Conservation (phyloP, 1,140 invertebrate genomes). For the Drosophila chauvacae region DNA sequence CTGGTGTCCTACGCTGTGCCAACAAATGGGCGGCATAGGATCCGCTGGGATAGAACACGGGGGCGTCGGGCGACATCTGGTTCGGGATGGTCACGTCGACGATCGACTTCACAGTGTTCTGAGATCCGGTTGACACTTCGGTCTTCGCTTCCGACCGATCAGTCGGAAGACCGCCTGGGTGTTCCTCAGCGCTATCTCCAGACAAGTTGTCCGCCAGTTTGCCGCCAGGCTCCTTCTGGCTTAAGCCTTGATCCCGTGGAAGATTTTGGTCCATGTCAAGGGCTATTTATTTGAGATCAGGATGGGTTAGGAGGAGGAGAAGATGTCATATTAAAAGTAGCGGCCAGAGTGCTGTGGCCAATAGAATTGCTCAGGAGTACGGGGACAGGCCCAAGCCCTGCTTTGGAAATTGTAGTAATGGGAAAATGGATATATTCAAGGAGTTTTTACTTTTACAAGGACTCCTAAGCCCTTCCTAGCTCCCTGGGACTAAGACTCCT, state of each 20-base stretch:
- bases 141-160: not conserved
- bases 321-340: not conserved
- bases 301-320: not conserved
- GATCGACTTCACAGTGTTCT: not conserved
- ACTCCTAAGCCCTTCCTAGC: not conserved
- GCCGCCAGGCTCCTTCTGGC: not conserved
- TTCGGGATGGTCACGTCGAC: not conserved
- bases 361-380: not conserved
- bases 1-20: conserved; percentile 9
- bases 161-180: not conserved
- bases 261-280: not conserved
- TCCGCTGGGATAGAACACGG: conserved; percentile 46
- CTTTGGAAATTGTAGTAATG: not conserved
- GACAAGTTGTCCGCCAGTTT: not conserved
- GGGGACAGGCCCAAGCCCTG: not conserved
- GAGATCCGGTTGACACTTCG: not conserved
- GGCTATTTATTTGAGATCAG: not conserved
- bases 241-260: not conserved
- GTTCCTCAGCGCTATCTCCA: not conserved
- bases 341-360: not conserved
- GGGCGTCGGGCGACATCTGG: conserved; percentile 52
- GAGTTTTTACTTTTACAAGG: not conserved
- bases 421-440: not conserved
- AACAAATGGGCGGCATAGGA: conserved; percentile 48
- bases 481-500: not conserved